phyloP scores from a whole-genome alignment of 2,888 invertebrate species.

The Ferdinandea cuprea region DNA sequence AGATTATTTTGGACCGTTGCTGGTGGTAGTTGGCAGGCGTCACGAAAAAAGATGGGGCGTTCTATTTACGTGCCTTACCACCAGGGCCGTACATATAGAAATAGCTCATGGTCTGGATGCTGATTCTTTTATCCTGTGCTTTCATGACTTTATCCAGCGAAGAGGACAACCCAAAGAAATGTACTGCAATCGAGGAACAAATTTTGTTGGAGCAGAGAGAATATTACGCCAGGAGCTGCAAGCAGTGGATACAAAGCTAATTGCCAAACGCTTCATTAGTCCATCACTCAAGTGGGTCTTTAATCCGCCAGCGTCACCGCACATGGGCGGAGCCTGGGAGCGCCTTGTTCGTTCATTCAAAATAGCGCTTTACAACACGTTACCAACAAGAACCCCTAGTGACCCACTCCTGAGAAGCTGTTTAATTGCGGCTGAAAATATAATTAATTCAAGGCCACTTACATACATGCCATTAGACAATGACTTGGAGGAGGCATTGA shows the following conservation, averaged over 20 bases:
- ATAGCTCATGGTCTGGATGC: constrained; percentile 45
- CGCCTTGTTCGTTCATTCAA: constrained; percentile 47
- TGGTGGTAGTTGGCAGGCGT: constrained; percentile 17
- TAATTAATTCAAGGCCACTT: constrained; percentile 72
- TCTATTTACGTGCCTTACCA: constrained; percentile 68
- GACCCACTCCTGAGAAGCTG: constrained; percentile 15
- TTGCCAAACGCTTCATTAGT: constrained; percentile 17
- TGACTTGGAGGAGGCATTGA: constrained; percentile 59
- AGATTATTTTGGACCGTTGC: constrained; percentile 61
- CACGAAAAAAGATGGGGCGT: constrained; percentile 54
- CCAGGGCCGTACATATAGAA: constrained; percentile 64
- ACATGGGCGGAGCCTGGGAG: constrained; percentile 70
- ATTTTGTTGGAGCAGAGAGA: constrained; percentile 18
- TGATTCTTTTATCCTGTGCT: background rate
- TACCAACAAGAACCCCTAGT: constrained; percentile 8
- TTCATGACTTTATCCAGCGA: constrained; percentile 53
- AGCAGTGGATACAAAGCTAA: background rate
- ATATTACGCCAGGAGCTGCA: background rate
- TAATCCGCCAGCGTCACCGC: constrained; percentile 75
- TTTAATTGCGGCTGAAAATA: constrained; percentile 36
- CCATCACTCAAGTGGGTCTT: constrained; percentile 68
- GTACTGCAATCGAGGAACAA: background rate
- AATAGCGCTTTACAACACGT: background rate
- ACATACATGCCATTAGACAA: constrained; percentile 20
- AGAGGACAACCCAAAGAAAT: background rate